Percentiles rank a stretch among this genome's conserved stretches.
Conservation (phyloP, 2,113 vertebrate genomes). For the Entomyzon cyanotis region DNA sequence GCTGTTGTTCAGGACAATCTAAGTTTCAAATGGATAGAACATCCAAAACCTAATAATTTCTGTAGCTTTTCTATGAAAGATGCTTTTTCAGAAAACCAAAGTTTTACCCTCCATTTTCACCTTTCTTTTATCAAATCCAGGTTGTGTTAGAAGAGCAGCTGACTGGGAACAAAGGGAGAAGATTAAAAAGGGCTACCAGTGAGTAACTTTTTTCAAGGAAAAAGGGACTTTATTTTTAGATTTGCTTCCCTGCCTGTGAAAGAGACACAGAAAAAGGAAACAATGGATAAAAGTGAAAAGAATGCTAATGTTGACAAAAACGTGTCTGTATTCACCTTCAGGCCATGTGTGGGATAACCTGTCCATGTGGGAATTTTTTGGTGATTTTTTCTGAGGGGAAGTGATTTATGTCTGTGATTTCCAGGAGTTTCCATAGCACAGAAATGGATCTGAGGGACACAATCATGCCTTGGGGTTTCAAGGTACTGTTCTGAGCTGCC, state of each 20-base stretch:
- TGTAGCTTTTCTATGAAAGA: not conserved
- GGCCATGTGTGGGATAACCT: not conserved
- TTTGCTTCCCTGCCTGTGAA: not conserved
- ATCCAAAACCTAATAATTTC: not conserved
- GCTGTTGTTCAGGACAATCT: not conserved
- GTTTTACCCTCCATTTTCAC: not conserved
- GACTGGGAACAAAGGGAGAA: not conserved
- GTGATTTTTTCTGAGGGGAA: not conserved
- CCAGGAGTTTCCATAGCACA: not conserved
- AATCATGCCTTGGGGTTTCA: not conserved
- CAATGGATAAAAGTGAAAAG: not conserved
- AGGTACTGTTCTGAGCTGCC: not conserved
- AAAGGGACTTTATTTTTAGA: conserved; percentile 10
- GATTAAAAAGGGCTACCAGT: not conserved
- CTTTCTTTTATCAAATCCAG: not conserved
- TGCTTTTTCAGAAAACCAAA: not conserved
- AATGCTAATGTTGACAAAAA: not conserved
- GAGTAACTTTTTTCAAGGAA: not conserved
- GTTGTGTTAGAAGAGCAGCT: not conserved
- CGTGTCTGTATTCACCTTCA: not conserved
- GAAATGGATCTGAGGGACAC: not conserved
- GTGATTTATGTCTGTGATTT: not conserved
- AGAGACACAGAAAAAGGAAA: not conserved
- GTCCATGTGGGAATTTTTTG: not conserved
- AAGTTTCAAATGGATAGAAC: not conserved